Base-by-base conservation (phyloP, 2,888 invertebrate genomes). In the Mythimna pallens region DNA sequence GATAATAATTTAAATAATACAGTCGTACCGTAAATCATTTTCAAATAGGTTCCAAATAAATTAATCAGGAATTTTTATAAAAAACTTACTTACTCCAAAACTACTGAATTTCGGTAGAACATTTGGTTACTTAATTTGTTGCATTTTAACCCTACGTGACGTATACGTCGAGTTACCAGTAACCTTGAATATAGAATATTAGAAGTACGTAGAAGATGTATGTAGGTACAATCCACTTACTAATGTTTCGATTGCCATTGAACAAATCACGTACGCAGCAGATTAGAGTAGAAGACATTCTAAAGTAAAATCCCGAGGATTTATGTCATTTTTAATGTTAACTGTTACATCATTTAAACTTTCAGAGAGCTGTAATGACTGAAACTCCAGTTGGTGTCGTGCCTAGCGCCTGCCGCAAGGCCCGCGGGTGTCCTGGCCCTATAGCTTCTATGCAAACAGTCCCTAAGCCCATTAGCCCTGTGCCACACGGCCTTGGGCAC, bases 311-410 rank as follows among this genome's bases (percentile, higher is more conserved):
- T 36, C 40, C 43, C 25, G 43, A 43, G 25, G 43, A 61, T 40
- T 40, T 14, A 36, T 58, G 12, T 14, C n/a, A 8, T 7, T 36
- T 22, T 40, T 40, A 22, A n/a, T n/a, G 14, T 61, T 40, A 61
- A 2, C 40, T 61, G 22, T 22, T 22, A 14, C 8, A 22, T 61
- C 14, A 22, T 22, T 36, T 40, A 40, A 14, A 14, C 8, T 61
- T 61, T 61, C 61, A 61, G 61, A 61, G 22, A 7, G 22, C 61
- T 40, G 61, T 61, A 40, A 61, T 61, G 61, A 40, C 61, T 61
- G 61, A 58, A 58, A 20, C 20, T 58, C 58, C 58, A 58, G 34
- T n/a, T 58, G n/a, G 20, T 58, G 20, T 30, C 8, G 20, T 20
- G 57, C 20, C 30, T 34, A 17, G 17, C 20, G 0, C 5, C 20